phyloP scores from a whole-genome alignment of 2,113 vertebrate species.

The Nyctibius bracteatus region DNA sequence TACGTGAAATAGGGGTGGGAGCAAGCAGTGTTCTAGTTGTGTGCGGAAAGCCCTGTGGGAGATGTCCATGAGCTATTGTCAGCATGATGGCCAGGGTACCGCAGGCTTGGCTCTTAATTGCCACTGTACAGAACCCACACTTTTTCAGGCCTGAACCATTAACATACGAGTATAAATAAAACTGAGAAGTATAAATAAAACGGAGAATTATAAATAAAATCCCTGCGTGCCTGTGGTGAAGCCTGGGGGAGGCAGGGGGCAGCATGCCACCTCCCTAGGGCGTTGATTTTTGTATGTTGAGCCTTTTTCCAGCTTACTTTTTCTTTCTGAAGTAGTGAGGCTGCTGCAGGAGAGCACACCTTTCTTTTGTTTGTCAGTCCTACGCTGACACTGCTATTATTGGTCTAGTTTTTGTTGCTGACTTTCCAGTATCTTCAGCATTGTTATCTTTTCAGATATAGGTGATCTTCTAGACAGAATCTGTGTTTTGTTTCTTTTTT shows the following conservation, averaged over 20 bases:
- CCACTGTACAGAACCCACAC: rapidly evolving
- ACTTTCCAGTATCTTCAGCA: not conserved
- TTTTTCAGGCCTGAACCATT: not conserved
- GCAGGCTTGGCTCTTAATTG: not conserved
- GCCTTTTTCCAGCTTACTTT: not conserved
- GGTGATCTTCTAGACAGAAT: not conserved
- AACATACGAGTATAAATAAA: not conserved
- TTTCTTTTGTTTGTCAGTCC: not conserved
- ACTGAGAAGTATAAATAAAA: not conserved
- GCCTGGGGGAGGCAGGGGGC: conserved; percentile 17
- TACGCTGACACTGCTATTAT: not conserved
- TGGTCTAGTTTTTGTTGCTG: not conserved
- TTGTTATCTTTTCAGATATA: not conserved
- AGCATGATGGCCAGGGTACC: rapidly evolving
- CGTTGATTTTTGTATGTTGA: not conserved
- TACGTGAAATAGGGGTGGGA: not conserved
- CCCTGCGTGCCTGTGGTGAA: not conserved
- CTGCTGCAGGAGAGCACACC: not conserved
- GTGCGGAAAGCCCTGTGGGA: not conserved
- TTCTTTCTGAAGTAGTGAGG: not conserved
- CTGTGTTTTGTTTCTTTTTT: not conserved
- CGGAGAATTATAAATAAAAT: conserved; percentile 6
- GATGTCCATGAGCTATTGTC: not conserved
- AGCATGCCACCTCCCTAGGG: conserved; percentile 25
- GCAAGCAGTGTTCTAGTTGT: rapidly evolving